Evolutionary conservation across 1,140 invertebrate species (phyloP).

Genomic region (Dendrolimus kikuchii): DNA sequence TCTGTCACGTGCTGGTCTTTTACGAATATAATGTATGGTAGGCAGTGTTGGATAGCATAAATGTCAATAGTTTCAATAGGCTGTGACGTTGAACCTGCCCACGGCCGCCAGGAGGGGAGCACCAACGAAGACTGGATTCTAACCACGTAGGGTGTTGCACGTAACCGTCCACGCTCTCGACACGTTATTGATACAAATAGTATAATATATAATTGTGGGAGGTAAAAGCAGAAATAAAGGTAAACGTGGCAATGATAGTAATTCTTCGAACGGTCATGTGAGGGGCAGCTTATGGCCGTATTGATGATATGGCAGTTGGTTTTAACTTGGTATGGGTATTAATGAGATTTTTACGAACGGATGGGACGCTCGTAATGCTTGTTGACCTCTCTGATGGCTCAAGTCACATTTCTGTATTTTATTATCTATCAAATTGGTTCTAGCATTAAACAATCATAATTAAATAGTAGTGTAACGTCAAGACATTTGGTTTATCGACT

Average conservation of each 20-base stretch:
- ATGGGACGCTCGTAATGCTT: slow-evolving; percentile 21
- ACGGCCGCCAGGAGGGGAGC: too few relatives aligned
- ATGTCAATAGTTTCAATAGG: too few relatives aligned
- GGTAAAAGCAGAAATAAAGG: slow-evolving; percentile 50
- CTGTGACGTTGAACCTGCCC: too few relatives aligned
- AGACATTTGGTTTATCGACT: background rate
- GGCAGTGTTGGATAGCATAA: too few relatives aligned
- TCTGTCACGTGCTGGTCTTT: too few relatives aligned
- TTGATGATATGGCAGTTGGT: slow-evolving; percentile 28
- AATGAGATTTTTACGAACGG: slow-evolving; percentile 29
- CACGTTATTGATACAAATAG: too few relatives aligned
- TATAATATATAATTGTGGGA: too few relatives aligned
- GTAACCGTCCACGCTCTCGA: too few relatives aligned
- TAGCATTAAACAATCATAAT: slow-evolving; percentile 9
- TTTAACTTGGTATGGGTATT: slow-evolving; percentile 26
- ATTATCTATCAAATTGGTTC: slow-evolving; percentile 8
- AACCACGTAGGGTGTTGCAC: too few relatives aligned
- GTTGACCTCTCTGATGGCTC: slow-evolving; percentile 20
- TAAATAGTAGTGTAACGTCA: slow-evolving; percentile 4
- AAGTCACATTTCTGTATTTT: slow-evolving; percentile 9
- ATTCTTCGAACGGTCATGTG: slow-evolving; percentile 34
- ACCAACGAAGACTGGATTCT: too few relatives aligned
- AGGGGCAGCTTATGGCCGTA: slow-evolving; percentile 29
- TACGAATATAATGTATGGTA: too few relatives aligned
- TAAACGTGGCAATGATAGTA: slow-evolving; percentile 45